Conservation (phyloP, 1,140 invertebrate genomes). For the Zophobas atratus region DNA sequence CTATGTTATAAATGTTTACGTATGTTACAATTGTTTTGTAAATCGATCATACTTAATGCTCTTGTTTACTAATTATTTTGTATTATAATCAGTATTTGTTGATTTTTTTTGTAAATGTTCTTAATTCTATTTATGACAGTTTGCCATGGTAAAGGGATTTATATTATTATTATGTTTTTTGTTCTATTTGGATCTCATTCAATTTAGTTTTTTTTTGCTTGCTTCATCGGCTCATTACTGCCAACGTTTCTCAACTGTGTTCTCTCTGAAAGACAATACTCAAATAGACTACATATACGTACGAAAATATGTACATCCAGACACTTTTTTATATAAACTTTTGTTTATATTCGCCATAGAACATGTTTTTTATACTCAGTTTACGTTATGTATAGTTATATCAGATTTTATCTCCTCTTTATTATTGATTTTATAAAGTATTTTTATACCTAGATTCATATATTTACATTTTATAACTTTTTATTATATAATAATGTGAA, state of each 20-base stretch:
- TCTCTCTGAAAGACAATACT: constrained; percentile 59
- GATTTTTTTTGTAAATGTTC: constrained; percentile 54
- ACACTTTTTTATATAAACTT: constrained; percentile 52
- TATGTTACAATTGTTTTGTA: constrained; percentile 59
- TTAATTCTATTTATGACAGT: constrained; percentile 55
- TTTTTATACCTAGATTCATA: constrained; percentile 66
- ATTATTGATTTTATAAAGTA: constrained; percentile 67
- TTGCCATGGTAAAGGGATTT: constrained; percentile 66
- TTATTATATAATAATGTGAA: constrained; percentile 56
- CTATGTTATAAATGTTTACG: constrained; percentile 65
- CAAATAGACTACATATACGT: constrained; percentile 52
- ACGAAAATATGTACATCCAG: constrained; percentile 50
- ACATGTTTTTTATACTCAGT: constrained; percentile 61
- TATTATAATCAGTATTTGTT: constrained; percentile 57
- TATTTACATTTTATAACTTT: constrained; percentile 67
- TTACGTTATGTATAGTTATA: constrained; percentile 67
- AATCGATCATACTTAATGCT: constrained; percentile 56
- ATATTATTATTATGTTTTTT: constrained; percentile 56
- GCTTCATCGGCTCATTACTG: constrained; percentile 56
- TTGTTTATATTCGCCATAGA: constrained; percentile 61
- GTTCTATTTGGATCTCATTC: constrained; percentile 60
- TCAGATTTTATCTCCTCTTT: constrained; percentile 66
- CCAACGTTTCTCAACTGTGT: constrained; percentile 62
- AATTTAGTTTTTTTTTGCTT: constrained; percentile 57
- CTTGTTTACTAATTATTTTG: constrained; percentile 54